Evolutionary conservation across 1,140 invertebrate species (phyloP).

Genomic region (Caenorhabditis briggsae): DNA sequence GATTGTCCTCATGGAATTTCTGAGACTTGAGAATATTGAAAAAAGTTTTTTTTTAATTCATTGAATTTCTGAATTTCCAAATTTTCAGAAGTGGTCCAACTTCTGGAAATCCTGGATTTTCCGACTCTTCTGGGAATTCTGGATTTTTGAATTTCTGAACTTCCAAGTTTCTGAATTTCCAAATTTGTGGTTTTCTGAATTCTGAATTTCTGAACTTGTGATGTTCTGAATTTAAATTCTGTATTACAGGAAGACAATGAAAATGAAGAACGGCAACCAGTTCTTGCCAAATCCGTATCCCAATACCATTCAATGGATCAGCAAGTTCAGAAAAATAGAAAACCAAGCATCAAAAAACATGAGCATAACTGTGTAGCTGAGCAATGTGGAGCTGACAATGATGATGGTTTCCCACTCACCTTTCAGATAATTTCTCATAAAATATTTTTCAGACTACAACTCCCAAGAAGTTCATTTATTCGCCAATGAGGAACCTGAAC

Average conservation of each 20-base stretch:
- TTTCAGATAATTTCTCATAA: not conserved
- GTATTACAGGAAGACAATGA: conserved; percentile 18
- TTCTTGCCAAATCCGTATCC: conserved; percentile 38
- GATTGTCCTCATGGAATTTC: too few relatives aligned
- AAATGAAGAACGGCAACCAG: conserved; percentile 49
- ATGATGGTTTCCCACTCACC: not conserved
- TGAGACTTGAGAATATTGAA: too few relatives aligned
- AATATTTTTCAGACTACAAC: conserved; percentile 23
- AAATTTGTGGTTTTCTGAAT: too few relatives aligned
- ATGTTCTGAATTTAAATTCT: too few relatives aligned
- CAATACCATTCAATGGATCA: conserved; percentile 59
- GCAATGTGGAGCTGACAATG: conserved; percentile 55
- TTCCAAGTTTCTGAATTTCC: too few relatives aligned
- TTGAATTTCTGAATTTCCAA: too few relatives aligned
- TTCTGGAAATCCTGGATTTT: too few relatives aligned
- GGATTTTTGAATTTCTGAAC: too few relatives aligned
- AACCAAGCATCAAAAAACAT: conserved; percentile 21
- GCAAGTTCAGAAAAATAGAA: not conserved
- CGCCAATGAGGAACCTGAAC: conserved; percentile 47
- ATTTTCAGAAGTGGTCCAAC: too few relatives aligned
- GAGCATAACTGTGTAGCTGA: conserved; percentile 60
- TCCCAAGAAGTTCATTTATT: conserved; percentile 51
- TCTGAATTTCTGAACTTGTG: too few relatives aligned
- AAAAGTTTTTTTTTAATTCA: too few relatives aligned
- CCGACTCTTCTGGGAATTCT: too few relatives aligned